These are phyloP conservation scores for Sternarchorhynchus goeldii DNA, from an alignment of 2,797 vertebrate genomes.

Conservation along the genomic window DNA sequence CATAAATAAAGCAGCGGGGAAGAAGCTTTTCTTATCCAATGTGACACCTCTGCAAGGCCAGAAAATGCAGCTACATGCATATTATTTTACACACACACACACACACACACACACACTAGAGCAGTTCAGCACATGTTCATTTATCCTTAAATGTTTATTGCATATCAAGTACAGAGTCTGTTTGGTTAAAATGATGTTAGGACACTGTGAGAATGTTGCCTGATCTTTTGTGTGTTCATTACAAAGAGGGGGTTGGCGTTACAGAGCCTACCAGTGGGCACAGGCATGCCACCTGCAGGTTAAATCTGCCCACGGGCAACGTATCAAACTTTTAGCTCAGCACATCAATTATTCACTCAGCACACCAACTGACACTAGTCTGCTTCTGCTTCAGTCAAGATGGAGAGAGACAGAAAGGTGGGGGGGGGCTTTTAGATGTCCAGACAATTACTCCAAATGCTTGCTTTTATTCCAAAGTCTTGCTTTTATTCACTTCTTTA, in stretches of 20 bases:
- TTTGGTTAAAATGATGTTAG: constrained; percentile 5
- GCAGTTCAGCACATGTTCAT: constrained; percentile 19
- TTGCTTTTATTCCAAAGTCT: background rate
- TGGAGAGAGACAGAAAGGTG: constrained; percentile 44
- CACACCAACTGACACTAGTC: constrained; percentile 70
- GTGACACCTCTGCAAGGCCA: constrained; percentile 55
- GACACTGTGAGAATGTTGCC: background rate
- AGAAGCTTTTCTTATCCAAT: constrained; percentile 57
- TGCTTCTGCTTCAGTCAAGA: constrained; percentile 69
- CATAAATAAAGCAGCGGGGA: constrained; percentile 75
- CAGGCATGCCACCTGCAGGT: constrained; percentile 73
- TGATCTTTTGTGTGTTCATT: constrained; percentile 13
- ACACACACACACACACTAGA: background rate
- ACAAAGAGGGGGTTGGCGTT: constrained; percentile 31
- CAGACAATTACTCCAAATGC: constrained; percentile 14
- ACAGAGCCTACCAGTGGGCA: constrained; percentile 68
- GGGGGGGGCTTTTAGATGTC: constrained; percentile 2
- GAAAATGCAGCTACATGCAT: background rate
- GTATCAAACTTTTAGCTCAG: constrained; percentile 79
- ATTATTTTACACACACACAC: constrained; percentile 34
- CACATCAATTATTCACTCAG: constrained; percentile 77
- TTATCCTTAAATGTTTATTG: constrained; percentile 16
- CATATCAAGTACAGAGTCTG: background rate
- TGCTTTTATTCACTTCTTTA: constrained; percentile 25
- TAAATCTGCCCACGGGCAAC: constrained; percentile 77